Conservation (phyloP, 2,888 invertebrate species). For the Diadegma fenestrale region DNA sequence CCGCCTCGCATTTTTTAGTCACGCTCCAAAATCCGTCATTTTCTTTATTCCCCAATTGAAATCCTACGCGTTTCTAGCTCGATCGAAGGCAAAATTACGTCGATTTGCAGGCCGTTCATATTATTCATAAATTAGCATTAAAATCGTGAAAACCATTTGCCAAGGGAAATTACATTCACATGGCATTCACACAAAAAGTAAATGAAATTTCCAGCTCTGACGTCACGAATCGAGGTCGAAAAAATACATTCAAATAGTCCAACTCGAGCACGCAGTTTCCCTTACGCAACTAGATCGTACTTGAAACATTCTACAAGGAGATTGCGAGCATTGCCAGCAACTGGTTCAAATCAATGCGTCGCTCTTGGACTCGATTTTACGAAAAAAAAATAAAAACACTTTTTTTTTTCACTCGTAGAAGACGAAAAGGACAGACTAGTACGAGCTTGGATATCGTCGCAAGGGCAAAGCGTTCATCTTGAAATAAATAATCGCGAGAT, state of each 20-base stretch:
- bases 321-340: slow-evolving; percentile 7
- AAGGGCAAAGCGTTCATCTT: slow-evolving; percentile 86
- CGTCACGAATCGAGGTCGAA: slow-evolving; percentile 33
- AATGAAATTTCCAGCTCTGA: not conserved
- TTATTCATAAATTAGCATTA: not conserved
- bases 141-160: not conserved
- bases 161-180: no score
- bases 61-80: slow-evolving; percentile 5
- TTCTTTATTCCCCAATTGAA: not conserved
- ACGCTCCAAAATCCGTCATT: no score
- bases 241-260: slow-evolving; percentile 11
- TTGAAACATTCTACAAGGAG: slow-evolving; percentile 21
- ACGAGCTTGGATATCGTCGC: slow-evolving; percentile 87
- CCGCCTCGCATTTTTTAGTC: slow-evolving; percentile 37
- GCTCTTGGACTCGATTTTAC: not conserved
- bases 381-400: not conserved
- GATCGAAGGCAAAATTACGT: not conserved
- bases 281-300: slow-evolving; percentile 30
- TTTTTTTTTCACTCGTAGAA: slow-evolving; percentile 82
- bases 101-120: not conserved
- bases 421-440: slow-evolving; percentile 86
- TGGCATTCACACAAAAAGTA: not conserved
- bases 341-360: not conserved
- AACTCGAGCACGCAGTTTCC: slow-evolving; percentile 20
- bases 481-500: slow-evolving; percentile 86